These are phyloP conservation scores for Palythoa caribaeorum DNA, from an alignment of 92 coral and sea anemone species.

Conservation along the genomic window DNA sequence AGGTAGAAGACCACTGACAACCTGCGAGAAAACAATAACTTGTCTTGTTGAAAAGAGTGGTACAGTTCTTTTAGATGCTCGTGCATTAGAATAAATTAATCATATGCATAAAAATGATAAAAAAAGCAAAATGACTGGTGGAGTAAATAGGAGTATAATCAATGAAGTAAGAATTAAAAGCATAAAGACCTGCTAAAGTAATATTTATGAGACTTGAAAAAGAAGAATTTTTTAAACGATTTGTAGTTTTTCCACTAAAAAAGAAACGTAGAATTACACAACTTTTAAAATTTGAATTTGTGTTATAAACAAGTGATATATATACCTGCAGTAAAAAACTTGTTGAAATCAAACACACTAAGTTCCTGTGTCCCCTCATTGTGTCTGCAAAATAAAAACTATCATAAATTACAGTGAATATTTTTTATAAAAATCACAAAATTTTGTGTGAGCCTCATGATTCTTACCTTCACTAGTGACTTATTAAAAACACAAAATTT, in stretches of 20 bases:
- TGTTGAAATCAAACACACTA: background rate
- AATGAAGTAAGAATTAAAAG: no score
- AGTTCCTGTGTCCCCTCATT: background rate
- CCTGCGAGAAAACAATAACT: slow-evolving; percentile 25
- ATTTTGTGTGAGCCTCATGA: no score
- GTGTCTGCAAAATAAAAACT: background rate
- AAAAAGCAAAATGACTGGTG: no score
- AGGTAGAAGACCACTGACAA: slow-evolving; percentile 45
- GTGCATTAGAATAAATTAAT: no score
- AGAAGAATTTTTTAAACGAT: background rate
- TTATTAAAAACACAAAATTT: no score
- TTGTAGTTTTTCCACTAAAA: background rate
- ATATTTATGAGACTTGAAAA: no score
- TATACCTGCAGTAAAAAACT: slow-evolving; percentile 15
- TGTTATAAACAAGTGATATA: background rate
- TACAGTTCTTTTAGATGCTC: background rate
- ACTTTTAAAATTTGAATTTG: background rate
- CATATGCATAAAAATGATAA: no score
- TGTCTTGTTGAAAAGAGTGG: background rate
- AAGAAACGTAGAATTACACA: background rate
- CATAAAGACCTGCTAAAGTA: no score
- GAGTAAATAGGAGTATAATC: no score
- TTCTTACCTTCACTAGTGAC: background rate
- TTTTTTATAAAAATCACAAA: background rate
- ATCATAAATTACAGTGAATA: no score